phyloP scores from a whole-genome alignment of 2,113 vertebrate genomes.

The Lipophrys pholis region DNA sequence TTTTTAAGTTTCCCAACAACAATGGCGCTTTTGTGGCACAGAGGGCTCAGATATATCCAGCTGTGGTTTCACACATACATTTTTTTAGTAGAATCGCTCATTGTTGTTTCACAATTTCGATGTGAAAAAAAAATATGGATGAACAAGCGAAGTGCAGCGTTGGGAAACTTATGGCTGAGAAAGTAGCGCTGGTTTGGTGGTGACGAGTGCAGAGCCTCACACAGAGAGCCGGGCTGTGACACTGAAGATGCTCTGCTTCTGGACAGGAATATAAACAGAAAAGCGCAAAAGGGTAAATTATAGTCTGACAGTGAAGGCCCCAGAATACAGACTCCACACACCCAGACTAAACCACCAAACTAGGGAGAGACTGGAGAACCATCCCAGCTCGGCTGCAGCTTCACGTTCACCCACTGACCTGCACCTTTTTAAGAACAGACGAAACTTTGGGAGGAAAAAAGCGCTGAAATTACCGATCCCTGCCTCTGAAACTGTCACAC shows the following conservation, averaged over 20 bases:
- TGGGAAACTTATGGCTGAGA: too few relatives aligned
- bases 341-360: slow-evolving; percentile 68
- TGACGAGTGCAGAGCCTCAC: slow-evolving; percentile 17
- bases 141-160: too few relatives aligned
- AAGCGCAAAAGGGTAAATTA: slow-evolving; percentile 70
- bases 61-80: not conserved
- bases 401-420: not conserved
- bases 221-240: slow-evolving; percentile 32
- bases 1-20: not conserved
- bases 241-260: slow-evolving; percentile 30
- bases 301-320: slow-evolving; percentile 60
- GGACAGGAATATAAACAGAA: slow-evolving; percentile 57
- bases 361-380: slow-evolving; percentile 16
- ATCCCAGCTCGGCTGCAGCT: slow-evolving; percentile 6
- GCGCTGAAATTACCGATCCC: not conserved
- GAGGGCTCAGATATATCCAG: not conserved
- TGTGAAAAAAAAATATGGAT: not conserved
- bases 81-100: not conserved
- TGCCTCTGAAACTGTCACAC: not conserved
- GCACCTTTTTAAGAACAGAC: not conserved
- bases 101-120: not conserved
- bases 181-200: not conserved
- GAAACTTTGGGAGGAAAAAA: not conserved
- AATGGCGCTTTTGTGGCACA: not conserved
- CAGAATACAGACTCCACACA: slow-evolving; percentile 63